Percentiles rank a stretch among this genome's conserved stretches.
phyloP scores from a whole-genome alignment of 1,140 invertebrate genomes.

The Coenobita brevimanus region DNA sequence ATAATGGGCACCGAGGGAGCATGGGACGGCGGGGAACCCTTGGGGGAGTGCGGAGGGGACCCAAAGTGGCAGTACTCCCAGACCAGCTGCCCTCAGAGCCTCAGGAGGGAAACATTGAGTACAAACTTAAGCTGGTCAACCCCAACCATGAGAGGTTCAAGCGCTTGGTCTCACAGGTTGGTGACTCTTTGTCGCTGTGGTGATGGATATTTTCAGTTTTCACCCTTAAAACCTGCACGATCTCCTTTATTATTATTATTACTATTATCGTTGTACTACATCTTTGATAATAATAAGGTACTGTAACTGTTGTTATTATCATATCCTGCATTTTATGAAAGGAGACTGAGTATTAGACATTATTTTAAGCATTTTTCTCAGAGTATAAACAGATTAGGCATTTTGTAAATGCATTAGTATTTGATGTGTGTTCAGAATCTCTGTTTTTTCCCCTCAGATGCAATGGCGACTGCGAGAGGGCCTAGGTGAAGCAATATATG shows the following conservation, averaged over 20 bases:
- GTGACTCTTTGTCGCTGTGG: too few relatives aligned
- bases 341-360: too few relatives aligned
- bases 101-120: constrained; percentile 92
- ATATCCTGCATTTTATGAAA: too few relatives aligned
- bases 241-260: too few relatives aligned
- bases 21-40: constrained; percentile 12
- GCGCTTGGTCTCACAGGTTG: constrained; percentile 89
- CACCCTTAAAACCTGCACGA: too few relatives aligned
- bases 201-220: too few relatives aligned
- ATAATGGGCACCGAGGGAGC: not conserved
- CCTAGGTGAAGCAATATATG: constrained; percentile 95
- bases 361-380: not conserved
- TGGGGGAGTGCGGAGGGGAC: constrained; percentile 37
- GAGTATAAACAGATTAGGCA: not conserved
- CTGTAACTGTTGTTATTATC: too few relatives aligned
- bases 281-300: too few relatives aligned
- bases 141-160: constrained; percentile 89
- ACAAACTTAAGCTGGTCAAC: constrained; percentile 91
- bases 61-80: constrained; percentile 70
- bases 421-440: too few relatives aligned
- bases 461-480: constrained; percentile 92
- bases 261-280: too few relatives aligned
- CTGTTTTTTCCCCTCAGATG: constrained; percentile 79
- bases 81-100: constrained; percentile 87
- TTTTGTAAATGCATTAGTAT: too few relatives aligned